Conservation (phyloP, 2,113 vertebrate genomes). For the Rhinoptilus africanus region DNA sequence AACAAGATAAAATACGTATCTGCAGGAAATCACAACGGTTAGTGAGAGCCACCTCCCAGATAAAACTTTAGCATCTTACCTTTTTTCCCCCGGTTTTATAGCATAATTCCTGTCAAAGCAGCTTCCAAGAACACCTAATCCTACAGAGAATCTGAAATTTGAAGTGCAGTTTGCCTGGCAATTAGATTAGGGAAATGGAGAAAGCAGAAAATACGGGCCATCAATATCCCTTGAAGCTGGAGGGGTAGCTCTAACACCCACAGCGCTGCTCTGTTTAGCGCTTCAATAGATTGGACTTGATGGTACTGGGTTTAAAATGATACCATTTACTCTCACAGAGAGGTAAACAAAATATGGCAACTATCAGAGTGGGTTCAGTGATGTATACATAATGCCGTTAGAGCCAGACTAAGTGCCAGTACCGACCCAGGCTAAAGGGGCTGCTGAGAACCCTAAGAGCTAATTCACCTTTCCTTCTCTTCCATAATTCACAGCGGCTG, state of each 20-base stretch:
- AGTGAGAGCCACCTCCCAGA: neutral
- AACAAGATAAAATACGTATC: neutral
- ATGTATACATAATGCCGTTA: neutral
- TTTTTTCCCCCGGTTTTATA: neutral
- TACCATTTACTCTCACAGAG: neutral
- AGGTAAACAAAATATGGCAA: neutral
- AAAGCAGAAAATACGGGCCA: neutral
- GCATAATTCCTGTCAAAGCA: neutral
- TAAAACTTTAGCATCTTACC: neutral
- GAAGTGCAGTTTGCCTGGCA: neutral
- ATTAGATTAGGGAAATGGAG: neutral
- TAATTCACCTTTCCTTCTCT: neutral
- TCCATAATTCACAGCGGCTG: neutral
- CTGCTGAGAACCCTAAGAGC: neutral
- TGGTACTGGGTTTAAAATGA: neutral
- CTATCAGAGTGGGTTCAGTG: neutral
- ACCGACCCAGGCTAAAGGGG: neutral
- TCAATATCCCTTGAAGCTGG: neutral
- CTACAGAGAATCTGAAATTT: neutral
- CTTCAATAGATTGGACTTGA: neutral
- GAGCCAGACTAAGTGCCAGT: neutral
- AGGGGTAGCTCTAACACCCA: neutral
- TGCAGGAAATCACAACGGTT: conserved; percentile 24
- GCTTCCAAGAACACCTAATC: neutral
- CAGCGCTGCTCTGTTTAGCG: neutral